Percentiles rank a stretch among this genome's conserved stretches.
These are phyloP conservation scores for Hylyphantes graminicola DNA, from an alignment of 1,140 invertebrate genomes.

Conservation along the genomic window DNA sequence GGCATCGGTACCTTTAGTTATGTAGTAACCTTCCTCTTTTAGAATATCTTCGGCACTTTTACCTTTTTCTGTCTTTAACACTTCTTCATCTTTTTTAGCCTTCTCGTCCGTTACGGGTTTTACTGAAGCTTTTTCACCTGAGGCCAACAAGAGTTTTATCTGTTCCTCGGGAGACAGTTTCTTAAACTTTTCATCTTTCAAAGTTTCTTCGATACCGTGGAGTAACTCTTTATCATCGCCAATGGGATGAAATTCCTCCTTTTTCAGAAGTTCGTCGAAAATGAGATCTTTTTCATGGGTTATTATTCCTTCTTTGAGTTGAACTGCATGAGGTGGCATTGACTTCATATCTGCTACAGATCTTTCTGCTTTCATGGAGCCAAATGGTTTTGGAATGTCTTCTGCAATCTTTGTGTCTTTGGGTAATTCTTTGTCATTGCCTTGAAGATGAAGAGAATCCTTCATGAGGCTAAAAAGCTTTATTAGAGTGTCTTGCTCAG, in stretches of 20 bases:
- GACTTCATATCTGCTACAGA: neutral
- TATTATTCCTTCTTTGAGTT: neutral
- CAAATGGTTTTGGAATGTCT: neutral
- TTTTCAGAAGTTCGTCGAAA: slow-evolving; percentile 26
- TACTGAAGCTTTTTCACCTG: neutral
- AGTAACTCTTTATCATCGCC: neutral
- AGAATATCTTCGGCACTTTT: slow-evolving; percentile 6
- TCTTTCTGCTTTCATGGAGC: neutral
- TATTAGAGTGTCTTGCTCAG: neutral
- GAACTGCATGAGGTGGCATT: neutral
- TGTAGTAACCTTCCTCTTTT: slow-evolving; percentile 16
- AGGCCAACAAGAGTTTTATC: neutral
- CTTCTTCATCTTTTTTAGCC: neutral
- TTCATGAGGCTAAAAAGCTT: neutral
- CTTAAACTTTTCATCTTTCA: neutral
- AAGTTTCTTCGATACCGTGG: neutral
- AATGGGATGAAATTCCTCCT: slow-evolving; percentile 14
- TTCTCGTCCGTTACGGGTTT: neutral
- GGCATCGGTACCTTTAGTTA: slow-evolving; percentile 12
- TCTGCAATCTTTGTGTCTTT: neutral
- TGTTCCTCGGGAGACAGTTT: neutral
- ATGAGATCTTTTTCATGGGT: slow-evolving; percentile 4
- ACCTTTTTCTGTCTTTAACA: neutral
- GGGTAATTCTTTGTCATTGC: neutral
- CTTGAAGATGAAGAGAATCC: neutral